Percentiles rank a stretch among this genome's conserved stretches.
These are phyloP conservation scores for Ctenodactylus gundi DNA, from an alignment of 2,113 vertebrate species.

Conservation along the genomic window DNA sequence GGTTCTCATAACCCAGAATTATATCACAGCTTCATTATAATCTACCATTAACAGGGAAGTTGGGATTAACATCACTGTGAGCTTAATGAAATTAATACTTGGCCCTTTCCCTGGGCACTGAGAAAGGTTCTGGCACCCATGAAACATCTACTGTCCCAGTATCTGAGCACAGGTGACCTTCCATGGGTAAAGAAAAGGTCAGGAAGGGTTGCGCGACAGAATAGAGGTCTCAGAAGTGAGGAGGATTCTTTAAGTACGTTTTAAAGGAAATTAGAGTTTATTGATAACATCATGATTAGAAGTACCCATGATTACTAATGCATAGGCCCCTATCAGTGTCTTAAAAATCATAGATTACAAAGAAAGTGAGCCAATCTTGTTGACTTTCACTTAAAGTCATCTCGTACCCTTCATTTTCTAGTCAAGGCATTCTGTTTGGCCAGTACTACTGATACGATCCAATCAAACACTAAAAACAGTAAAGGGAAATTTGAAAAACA, in stretches of 20 bases:
- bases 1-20: not conserved
- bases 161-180: not conserved
- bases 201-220: not conserved
- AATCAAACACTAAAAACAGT: slow-evolving; percentile 50
- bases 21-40: not conserved
- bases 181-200: not conserved
- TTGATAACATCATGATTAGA: not conserved
- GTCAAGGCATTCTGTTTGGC: slow-evolving; percentile 43
- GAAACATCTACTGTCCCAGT: not conserved
- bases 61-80: not conserved
- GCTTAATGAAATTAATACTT: not conserved
- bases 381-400: slow-evolving; percentile 36
- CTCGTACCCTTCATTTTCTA: slow-evolving; percentile 49
- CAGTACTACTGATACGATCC: slow-evolving; percentile 3
- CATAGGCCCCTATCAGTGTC: not conserved
- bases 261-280: slow-evolving; percentile 13
- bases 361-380: not conserved
- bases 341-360: slow-evolving; percentile 21
- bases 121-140: not conserved
- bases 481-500: slow-evolving; percentile 48
- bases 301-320: not conserved
- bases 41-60: not conserved
- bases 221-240: not conserved
- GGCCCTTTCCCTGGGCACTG: not conserved
- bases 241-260: not conserved